Base-by-base conservation (phyloP, 2,113 vertebrate species). In the Chionis minor region DNA sequence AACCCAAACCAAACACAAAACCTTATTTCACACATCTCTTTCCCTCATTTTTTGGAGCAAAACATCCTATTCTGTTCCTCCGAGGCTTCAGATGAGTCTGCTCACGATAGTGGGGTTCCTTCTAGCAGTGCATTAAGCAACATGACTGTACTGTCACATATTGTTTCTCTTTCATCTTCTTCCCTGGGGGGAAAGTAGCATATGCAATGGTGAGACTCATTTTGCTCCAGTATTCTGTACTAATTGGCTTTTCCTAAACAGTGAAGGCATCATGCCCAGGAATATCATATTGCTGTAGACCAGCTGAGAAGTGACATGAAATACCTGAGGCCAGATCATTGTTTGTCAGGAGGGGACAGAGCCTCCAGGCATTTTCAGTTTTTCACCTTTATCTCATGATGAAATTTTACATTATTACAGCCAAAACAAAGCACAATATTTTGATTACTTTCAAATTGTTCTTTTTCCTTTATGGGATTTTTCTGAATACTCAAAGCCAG, bases 201-300 rank as follows among this genome's bases (percentile, higher is more conserved):
- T 61, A 54, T 65, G 44, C 78, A 93, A 55, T 28, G 35, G 58
- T 91, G 40, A 87, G 14, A 40, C 40, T 94, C 5, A 79, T 91
- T 96, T 96, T 91, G 38, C 73, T 91, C 26, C 40, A 79, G n/a
- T 75, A 24, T 82, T 96, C 4, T 8, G n/a, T 87, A 71, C 73
- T 91, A 95, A 96, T 82, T 97, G 93, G 61, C 65, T 96, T 96
- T 90, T 92, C 56, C 56, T 90, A 72, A 95, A 49, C 28, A 61
- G 28, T 49, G 86, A 82, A 82, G 90, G 78, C 73, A 80, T 69
- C 84, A 69, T 82, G 94, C 89, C 89, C 66, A 56, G 65, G 56
- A 88, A 80, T 38, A 75, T 72, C 73, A 45, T 22, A 30, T 49
- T 69, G 16, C 42, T 85, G 19, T 61, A 91, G 44, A 89, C 15